Conservation (phyloP, 2,888 invertebrate species). For the Cephalotes varians region DNA sequence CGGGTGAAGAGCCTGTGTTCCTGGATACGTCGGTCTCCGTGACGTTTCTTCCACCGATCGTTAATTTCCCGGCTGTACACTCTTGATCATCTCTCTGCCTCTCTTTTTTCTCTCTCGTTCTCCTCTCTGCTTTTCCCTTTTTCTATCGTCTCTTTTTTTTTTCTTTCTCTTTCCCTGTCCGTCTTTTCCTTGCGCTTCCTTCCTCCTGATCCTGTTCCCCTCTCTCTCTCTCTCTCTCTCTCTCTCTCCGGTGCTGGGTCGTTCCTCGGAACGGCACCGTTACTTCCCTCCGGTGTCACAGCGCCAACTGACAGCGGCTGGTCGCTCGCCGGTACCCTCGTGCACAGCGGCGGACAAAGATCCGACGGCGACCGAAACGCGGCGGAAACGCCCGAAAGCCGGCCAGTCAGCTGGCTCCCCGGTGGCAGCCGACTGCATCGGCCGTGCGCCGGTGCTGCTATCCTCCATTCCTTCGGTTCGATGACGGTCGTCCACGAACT, state of each 20-base stretch:
- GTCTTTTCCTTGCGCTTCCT: constrained; percentile 21
- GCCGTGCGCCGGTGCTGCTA: constrained; percentile 62
- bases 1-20: neutral
- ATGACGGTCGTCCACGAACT: constrained; percentile 73
- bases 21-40: neutral
- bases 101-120: neutral
- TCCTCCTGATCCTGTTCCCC: constrained; percentile 3
- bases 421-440: constrained; percentile 68
- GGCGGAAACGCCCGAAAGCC: constrained; percentile 75
- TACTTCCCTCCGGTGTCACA: constrained; percentile 78
- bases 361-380: constrained; percentile 76
- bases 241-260: constrained; percentile 59
- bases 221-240: constrained; percentile 30
- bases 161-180: neutral
- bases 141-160: neutral
- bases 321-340: constrained; percentile 81
- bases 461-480: constrained; percentile 59
- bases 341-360: constrained; percentile 80
- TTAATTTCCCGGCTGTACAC: constrained; percentile 27
- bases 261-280: constrained; percentile 74
- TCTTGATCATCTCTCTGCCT: neutral
- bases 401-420: constrained; percentile 80
- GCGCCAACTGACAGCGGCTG: constrained; percentile 81
- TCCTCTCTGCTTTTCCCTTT: neutral
- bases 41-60: constrained; percentile 28